Evolutionary conservation across 2,797 vertebrate species (phyloP).

Genomic region (Chloroceryle amazona): DNA sequence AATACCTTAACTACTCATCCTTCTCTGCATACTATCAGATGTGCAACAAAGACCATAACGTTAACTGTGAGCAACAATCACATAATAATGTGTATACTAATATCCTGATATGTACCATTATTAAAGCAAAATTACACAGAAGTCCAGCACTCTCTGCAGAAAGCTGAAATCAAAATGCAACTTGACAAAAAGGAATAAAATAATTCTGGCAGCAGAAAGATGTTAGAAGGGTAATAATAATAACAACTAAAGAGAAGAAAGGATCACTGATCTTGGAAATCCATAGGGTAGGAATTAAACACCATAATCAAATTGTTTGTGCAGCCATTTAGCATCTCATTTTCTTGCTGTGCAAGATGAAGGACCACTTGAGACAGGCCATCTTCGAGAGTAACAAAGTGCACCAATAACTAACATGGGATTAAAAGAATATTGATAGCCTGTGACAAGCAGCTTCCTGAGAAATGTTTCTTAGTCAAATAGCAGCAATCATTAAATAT

Average conservation of each 20-base stretch:
- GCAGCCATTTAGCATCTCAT: constrained; percentile 84
- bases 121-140: not conserved
- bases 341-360: constrained; percentile 74
- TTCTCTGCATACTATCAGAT: not conserved
- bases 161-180: constrained; percentile 50
- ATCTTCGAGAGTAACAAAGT: constrained; percentile 85
- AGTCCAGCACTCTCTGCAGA: not conserved
- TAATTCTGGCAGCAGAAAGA: constrained; percentile 57
- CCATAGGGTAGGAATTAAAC: constrained; percentile 85
- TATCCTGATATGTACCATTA: not conserved
- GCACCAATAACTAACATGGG: constrained; percentile 87
- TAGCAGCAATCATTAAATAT: constrained; percentile 93
- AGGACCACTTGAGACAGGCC: constrained; percentile 84
- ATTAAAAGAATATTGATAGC: constrained; percentile 91
- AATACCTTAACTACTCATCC: not conserved
- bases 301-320: constrained; percentile 86
- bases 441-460: constrained; percentile 88
- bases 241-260: constrained; percentile 68
- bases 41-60: not conserved
- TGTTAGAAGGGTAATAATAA: constrained; percentile 77
- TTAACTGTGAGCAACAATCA: not conserved
- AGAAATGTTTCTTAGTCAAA: constrained; percentile 90
- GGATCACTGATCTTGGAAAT: constrained; percentile 81
- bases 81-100: not conserved
- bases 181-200: constrained; percentile 57